A percentile compares a stretch with the other conserved stretches of the same genome.
Evolutionary conservation across 2,113 vertebrate genomes (phyloP).

Genomic region (Gallinago jamesoni): DNA sequence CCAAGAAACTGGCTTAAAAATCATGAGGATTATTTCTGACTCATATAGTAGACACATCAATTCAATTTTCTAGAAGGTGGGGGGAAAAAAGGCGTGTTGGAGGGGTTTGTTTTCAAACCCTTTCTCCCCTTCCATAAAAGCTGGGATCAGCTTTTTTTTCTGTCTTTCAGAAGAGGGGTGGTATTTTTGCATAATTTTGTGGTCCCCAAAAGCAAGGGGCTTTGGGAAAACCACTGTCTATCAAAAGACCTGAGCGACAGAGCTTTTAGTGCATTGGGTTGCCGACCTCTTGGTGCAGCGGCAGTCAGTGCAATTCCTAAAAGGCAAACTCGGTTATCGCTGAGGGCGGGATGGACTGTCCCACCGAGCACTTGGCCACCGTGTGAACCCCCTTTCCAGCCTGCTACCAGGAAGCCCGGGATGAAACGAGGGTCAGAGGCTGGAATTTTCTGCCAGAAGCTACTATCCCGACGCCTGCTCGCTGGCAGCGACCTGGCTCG

Average conservation of each 20-base stretch:
- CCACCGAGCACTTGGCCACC: rapidly evolving
- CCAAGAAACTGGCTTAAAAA: not conserved
- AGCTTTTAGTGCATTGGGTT: not conserved
- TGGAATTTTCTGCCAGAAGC: not conserved
- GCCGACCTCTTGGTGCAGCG: not conserved
- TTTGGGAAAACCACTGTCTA: not conserved
- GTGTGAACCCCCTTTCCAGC: not conserved
- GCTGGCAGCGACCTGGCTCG: rapidly evolving
- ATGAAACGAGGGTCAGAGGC: not conserved
- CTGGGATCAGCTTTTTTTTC: not conserved
- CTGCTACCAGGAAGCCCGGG: not conserved
- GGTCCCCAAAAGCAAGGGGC: not conserved
- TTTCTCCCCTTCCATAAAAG: not conserved
- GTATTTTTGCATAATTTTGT: not conserved
- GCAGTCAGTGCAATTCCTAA: not conserved
- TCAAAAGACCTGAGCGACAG: not conserved
- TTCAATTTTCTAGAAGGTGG: not conserved
- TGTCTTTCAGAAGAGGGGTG: not conserved
- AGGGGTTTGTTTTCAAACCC: not conserved
- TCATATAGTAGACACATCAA: not conserved
- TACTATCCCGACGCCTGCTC: rapidly evolving
- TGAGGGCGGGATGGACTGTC: not conserved
- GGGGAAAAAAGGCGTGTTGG: not conserved
- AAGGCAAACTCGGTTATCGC: rapidly evolving
- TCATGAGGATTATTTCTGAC: not conserved